Evolutionary conservation across 2,113 vertebrate species (phyloP).

Genomic region (Lanius ludovicianus): DNA sequence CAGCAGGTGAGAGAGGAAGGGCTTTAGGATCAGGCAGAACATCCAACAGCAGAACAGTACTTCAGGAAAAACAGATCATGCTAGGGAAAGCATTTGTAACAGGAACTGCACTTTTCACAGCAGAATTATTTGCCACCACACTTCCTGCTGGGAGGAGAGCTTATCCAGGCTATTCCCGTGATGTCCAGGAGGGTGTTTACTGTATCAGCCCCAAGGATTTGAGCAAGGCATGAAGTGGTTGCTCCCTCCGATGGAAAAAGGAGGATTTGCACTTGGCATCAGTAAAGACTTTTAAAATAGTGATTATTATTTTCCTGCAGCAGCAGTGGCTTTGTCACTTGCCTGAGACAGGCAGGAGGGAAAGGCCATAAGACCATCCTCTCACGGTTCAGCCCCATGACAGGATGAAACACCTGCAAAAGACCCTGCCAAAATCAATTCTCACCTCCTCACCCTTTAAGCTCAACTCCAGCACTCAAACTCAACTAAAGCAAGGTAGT

Average conservation of each 20-base stretch:
- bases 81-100: not conserved
- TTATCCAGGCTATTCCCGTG: not conserved
- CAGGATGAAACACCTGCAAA: not conserved
- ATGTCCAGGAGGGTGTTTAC: accelerated
- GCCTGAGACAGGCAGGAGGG: no score
- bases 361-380: not conserved
- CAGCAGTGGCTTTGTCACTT: not conserved
- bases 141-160: accelerated
- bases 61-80: not conserved
- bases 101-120: accelerated
- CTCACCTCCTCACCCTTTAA: not conserved
- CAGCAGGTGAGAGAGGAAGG: no score
- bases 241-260: not conserved
- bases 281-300: not conserved
- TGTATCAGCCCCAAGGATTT: not conserved
- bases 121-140: not conserved
- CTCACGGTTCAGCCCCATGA: accelerated
- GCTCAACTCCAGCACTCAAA: not conserved
- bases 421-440: not conserved
- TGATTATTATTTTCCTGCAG: no score
- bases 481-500: not conserved
- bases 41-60: accelerated
- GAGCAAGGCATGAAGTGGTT: not conserved
- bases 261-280: not conserved
- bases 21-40: not conserved